These are phyloP conservation scores for Aphidoletes aphidimyza DNA, from an alignment of 2,888 invertebrate species.

Conservation along the genomic window DNA sequence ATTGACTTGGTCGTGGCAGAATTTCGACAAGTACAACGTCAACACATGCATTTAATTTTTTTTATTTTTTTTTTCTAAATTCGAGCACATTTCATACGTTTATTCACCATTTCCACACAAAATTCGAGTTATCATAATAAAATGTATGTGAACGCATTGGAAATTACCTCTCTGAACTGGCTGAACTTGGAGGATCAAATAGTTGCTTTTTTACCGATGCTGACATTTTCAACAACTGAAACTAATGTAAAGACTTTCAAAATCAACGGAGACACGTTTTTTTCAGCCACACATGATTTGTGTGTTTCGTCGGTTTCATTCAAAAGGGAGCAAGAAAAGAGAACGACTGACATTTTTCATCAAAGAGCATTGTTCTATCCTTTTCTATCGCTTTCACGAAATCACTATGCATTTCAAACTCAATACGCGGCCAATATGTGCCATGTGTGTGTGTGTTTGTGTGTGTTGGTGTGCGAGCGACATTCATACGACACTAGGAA, in stretches of 20 bases:
- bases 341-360: constrained; percentile 14
- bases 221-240: constrained; percentile 57
- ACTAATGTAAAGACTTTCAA: neutral
- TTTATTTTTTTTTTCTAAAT: neutral
- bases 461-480: neutral
- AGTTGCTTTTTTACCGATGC: constrained; percentile 65
- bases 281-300: constrained; percentile 35
- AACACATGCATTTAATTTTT: neutral
- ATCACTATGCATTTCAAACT: too few relatives aligned
- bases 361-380: constrained; percentile 4
- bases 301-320: neutral
- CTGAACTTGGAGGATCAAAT: constrained; percentile 88
- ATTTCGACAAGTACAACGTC: neutral
- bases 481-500: neutral
- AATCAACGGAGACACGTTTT: constrained; percentile 42
- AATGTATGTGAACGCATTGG: neutral
- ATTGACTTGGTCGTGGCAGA: neutral
- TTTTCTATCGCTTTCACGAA: neutral
- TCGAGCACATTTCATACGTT: neutral
- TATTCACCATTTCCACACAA: neutral
- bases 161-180: constrained; percentile 89
- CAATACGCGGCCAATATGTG: too few relatives aligned
- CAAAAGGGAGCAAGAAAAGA: constrained; percentile 13
- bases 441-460: neutral
- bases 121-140: neutral